phyloP scores from a whole-genome alignment of 1,140 invertebrate genomes.

The Heliconius hewitsoni region DNA sequence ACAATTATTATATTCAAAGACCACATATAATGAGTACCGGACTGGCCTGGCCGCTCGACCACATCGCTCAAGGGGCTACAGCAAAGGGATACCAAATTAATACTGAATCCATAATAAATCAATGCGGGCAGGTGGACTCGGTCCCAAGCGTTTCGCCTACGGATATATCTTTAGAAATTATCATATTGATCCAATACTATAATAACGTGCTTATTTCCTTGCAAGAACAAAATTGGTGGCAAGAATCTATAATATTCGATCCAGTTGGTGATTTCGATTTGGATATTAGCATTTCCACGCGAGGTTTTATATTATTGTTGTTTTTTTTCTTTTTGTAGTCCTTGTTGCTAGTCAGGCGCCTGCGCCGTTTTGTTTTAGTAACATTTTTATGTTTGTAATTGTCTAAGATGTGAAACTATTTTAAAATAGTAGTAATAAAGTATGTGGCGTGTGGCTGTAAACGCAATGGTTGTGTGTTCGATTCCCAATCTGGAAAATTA shows the following conservation, averaged over 20 bases:
- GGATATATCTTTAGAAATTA: slow-evolving; percentile 77
- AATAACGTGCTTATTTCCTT: slow-evolving; percentile 47
- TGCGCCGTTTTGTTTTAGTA: background rate
- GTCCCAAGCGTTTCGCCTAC: slow-evolving; percentile 72
- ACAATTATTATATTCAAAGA: slow-evolving; percentile 76
- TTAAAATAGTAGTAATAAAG: too few species aligned
- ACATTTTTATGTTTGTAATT: background rate
- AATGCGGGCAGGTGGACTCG: slow-evolving; percentile 75
- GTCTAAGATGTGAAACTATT: too few species aligned
- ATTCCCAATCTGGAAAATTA: too few species aligned
- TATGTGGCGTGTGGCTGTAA: too few species aligned
- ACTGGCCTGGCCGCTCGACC: slow-evolving; percentile 59
- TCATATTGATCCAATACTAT: slow-evolving; percentile 58
- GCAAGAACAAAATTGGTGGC: slow-evolving; percentile 45
- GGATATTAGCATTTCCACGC: slow-evolving; percentile 43
- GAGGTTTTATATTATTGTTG: slow-evolving; percentile 5
- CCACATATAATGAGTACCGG: slow-evolving; percentile 74
- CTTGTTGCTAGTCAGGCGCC: background rate
- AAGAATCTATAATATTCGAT: slow-evolving; percentile 51
- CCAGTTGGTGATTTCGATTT: slow-evolving; percentile 30
- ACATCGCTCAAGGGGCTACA: slow-evolving; percentile 75
- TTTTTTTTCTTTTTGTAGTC: background rate
- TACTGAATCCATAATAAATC: slow-evolving; percentile 81
- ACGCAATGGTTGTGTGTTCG: too few species aligned
- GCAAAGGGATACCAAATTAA: slow-evolving; percentile 81